Evolutionary conservation across 2,797 vertebrate genomes (phyloP).

Genomic region (Schizothorax lantsangensis): DNA sequence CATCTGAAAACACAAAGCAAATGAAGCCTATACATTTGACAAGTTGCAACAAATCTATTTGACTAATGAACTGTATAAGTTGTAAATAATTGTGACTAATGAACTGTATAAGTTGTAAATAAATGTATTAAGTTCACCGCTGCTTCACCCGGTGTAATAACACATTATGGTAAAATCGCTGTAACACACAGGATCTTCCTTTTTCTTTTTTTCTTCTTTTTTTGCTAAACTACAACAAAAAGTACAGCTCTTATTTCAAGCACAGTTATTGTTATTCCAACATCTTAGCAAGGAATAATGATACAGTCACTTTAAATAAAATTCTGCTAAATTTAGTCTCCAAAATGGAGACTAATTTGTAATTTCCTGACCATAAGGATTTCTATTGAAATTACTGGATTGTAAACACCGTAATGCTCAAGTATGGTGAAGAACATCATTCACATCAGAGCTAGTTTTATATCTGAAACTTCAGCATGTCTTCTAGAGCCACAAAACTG

Average conservation of each 20-base stretch:
- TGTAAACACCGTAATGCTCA: constrained; percentile 1
- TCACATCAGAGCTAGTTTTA: not conserved
- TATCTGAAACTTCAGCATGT: constrained; percentile 14
- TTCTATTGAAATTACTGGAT: not conserved
- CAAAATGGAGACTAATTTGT: not conserved
- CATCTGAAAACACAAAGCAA: not conserved
- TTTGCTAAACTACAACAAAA: not conserved
- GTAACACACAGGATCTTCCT: not conserved
- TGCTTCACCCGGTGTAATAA: not conserved
- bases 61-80: not conserved
- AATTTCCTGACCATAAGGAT: not conserved
- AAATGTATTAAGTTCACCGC: not conserved
- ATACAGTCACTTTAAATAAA: not conserved
- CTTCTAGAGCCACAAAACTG: constrained; percentile 19
- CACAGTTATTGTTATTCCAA: not conserved
- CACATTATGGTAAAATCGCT: not conserved
- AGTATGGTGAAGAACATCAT: constrained; percentile 1
- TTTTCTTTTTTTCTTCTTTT: not conserved
- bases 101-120: not conserved
- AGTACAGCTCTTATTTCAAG: not conserved
- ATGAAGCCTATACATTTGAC: not conserved
- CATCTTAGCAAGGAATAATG: not conserved
- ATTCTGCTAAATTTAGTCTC: not conserved
- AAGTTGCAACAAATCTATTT: not conserved
- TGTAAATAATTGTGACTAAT: no score